Base-by-base conservation (phyloP, 2,888 invertebrate species). In the Tridacna gigas region DNA sequence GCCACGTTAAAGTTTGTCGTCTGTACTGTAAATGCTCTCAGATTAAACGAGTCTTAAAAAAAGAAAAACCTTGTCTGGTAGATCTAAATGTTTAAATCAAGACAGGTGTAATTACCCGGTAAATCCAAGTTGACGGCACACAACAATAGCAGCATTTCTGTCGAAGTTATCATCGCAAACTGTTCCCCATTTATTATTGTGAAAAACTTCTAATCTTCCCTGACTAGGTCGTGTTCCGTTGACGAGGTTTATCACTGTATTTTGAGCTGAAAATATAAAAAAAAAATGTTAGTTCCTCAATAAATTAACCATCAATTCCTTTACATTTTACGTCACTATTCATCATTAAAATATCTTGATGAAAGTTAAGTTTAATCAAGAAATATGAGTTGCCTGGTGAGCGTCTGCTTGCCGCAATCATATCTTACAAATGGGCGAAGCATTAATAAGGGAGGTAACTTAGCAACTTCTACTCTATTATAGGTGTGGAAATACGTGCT, bases 151-250 rank as follows among this genome's bases (percentile, higher is more conserved):
- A 20, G 86, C 88, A 20, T 82, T 81, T 47, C 74, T 80, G 56
- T 84, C 86, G 47, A 86, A 86, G 45, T 60, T 80, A 65, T 86
- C 86, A 78, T 86, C 86, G 77, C 86, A 86, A 12, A 88, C 86
- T 26, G 88, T 88, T 3, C 88, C 88, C 88, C 88, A 88, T 20
- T 77, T 77, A 61, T 79, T 81, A 74, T 82, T 86, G 51, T 84
- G 80, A 13, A 75, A 77, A 0, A 88, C 79, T 63, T 88, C 86
- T 51, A 88, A 25, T 18, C 88, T 73, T 65, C 88, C 86, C 22
- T 83, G 61, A 48, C 79, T 80, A 48, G 15, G 61, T 25, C 86
- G 25, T 1, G 83, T 79, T 47, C 86, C 86, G 69, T 86, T 86
- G 4, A 65, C 60, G 7, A 86, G 73, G 37, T 80, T 76, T 60